Conservation (phyloP, 2,797 vertebrate species). For the Basileuterus tristriatus region DNA sequence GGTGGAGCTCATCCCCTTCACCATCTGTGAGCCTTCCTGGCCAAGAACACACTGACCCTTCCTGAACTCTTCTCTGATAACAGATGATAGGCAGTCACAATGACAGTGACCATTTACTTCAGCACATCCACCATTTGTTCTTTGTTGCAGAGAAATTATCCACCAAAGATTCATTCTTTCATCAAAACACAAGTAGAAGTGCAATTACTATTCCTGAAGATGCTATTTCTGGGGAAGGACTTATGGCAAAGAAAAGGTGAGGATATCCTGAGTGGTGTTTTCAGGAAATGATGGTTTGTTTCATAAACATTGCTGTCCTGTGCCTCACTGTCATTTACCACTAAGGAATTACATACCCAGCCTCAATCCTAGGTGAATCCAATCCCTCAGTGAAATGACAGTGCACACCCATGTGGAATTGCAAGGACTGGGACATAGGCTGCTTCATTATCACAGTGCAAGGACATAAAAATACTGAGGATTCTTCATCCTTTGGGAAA, state of each 20-base stretch:
- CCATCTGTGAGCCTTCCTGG: neutral
- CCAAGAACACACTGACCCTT: neutral
- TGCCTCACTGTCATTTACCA: neutral
- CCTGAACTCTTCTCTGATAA: neutral
- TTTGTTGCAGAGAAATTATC: neutral
- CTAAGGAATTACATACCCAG: neutral
- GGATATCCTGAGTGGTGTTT: neutral
- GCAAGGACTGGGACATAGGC: neutral
- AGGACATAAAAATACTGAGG: neutral
- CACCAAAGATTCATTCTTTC: neutral
- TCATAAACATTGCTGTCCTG: neutral
- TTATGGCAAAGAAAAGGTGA: neutral
- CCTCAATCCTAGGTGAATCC: neutral
- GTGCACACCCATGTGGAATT: neutral
- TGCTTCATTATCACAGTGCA: neutral
- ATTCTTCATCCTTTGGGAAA: neutral
- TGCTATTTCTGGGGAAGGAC: neutral
- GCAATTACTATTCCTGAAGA: neutral
- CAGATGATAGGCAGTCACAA: neutral
- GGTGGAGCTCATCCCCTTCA: neutral
- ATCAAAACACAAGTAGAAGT: neutral
- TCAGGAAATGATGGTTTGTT: neutral
- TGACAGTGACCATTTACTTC: neutral
- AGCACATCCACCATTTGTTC: neutral
- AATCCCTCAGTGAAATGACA: neutral